Evolutionary conservation across 2,797 vertebrate genomes (phyloP).

Genomic region (Orestias chungarensis): DNA sequence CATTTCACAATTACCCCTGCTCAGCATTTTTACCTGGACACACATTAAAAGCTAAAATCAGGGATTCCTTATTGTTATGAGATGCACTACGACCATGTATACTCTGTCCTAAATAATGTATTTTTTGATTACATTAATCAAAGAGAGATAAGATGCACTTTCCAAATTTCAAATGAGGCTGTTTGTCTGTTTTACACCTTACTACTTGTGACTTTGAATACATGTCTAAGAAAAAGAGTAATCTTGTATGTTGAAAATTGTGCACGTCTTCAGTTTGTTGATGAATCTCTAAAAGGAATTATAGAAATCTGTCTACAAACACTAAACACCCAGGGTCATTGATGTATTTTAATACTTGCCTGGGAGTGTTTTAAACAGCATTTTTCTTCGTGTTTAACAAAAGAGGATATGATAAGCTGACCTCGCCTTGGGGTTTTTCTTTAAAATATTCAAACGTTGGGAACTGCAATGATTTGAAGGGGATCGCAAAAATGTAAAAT

Average conservation of each 20-base stretch:
- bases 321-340: slow-evolving; percentile 22
- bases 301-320: slow-evolving; percentile 52
- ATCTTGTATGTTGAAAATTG: slow-evolving; percentile 17
- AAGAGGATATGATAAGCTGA: slow-evolving; percentile 3
- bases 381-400: slow-evolving; percentile 8
- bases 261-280: slow-evolving; percentile 43
- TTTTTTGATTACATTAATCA: no score
- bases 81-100: no score
- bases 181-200: neutral
- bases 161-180: no score
- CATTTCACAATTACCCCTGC: neutral
- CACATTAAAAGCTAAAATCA: no score
- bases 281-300: slow-evolving; percentile 51
- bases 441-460: slow-evolving; percentile 7
- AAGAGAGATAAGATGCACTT: no score
- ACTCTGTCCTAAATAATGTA: no score
- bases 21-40: neutral
- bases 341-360: slow-evolving; percentile 40
- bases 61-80: no score
- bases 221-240: neutral
- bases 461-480: slow-evolving; percentile 6
- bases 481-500: neutral
- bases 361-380: slow-evolving; percentile 20
- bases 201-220: neutral
- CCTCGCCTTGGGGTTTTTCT: slow-evolving; percentile 7